These are phyloP conservation scores for Spheniscus humboldti DNA, from an alignment of 2,797 vertebrate genomes.

Conservation along the genomic window DNA sequence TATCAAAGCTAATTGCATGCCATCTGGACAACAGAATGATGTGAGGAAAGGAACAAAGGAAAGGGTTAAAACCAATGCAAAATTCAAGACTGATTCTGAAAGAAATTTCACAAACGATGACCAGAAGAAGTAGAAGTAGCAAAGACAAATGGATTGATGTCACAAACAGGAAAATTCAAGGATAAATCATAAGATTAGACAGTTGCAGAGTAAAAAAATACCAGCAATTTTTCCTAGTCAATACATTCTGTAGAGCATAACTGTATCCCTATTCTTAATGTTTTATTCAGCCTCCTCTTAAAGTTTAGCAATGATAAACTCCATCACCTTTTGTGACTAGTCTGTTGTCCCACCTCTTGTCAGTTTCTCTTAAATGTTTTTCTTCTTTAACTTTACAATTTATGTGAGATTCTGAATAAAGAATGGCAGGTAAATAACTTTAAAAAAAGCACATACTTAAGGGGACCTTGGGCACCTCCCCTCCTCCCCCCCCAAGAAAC, in stretches of 20 bases:
- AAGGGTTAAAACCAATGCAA: conserved; percentile 13
- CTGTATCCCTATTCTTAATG: neutral
- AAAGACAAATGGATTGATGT: neutral
- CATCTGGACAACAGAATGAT: neutral
- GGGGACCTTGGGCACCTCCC: neutral
- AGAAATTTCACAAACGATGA: neutral
- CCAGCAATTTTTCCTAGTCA: neutral
- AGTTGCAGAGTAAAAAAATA: neutral
- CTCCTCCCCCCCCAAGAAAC: neutral
- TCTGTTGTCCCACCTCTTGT: neutral
- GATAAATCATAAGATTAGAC: neutral
- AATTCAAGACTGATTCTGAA: neutral
- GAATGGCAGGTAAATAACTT: neutral
- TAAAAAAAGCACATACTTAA: neutral
- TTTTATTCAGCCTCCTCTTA: neutral
- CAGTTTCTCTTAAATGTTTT: neutral
- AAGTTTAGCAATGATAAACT: neutral
- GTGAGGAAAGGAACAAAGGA: neutral
- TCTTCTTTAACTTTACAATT: neutral
- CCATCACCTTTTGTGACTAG: neutral
- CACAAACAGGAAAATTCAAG: neutral
- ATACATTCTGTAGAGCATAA: neutral
- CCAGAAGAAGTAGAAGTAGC: neutral
- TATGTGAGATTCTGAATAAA: neutral
- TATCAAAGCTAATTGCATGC: neutral